phyloP scores from a whole-genome alignment of 2,113 vertebrate genomes.

The Bufo gargarizans region DNA sequence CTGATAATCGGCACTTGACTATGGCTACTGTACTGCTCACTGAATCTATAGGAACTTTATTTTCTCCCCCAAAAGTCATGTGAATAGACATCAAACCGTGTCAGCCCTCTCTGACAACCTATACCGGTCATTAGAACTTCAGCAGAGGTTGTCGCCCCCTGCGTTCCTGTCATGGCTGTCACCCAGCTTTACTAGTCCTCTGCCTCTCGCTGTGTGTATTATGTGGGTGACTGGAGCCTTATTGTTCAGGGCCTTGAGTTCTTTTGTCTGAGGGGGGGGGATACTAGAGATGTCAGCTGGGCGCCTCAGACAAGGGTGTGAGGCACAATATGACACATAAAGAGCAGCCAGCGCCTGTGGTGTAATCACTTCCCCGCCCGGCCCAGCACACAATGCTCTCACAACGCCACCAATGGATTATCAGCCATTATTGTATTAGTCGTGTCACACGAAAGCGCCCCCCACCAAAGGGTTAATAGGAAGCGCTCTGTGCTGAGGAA shows the following conservation, averaged over 20 bases:
- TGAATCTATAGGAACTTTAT: no score
- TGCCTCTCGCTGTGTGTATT: no score
- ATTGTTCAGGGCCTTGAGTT: neutral
- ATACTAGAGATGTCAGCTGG: neutral
- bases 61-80: no score
- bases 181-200: no score
- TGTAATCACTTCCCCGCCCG: neutral
- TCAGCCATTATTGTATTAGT: conserved; percentile 7
- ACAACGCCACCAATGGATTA: neutral
- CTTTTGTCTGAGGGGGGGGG: neutral
- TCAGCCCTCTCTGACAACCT: no score
- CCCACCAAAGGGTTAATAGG: conserved; percentile 30
- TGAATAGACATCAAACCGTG: no score
- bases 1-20: no score
- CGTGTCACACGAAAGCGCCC: neutral
- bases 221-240: neutral
- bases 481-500: neutral
- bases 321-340: neutral
- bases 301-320: neutral
- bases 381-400: neutral
- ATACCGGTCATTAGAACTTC: no score
- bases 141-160: no score
- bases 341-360: neutral
- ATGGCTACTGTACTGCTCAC: no score
- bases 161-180: no score